These are phyloP conservation scores for Chymomyza caudatula DNA, from an alignment of 2,888 invertebrate genomes.

Conservation along the genomic window DNA sequence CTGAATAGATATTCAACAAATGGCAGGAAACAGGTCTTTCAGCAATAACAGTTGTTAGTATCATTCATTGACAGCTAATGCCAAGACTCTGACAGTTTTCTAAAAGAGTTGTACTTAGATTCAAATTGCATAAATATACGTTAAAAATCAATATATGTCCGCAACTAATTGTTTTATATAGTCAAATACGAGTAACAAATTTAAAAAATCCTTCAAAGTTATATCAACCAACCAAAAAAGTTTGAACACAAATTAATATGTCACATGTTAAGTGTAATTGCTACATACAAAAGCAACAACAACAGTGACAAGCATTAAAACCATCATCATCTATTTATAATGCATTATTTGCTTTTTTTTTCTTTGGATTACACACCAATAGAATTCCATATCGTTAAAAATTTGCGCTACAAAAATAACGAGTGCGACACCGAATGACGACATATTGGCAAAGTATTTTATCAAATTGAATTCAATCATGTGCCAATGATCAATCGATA, in stretches of 20 bases:
- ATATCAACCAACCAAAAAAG: not conserved
- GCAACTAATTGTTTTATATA: not conserved
- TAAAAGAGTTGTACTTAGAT: too few species aligned
- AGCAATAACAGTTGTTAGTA: not conserved
- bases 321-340: conserved; percentile 26
- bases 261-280: not conserved
- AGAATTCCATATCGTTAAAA: conserved; percentile 38
- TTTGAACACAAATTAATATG: not conserved
- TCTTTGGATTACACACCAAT: not conserved
- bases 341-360: conserved; percentile 11
- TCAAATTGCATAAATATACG: too few species aligned
- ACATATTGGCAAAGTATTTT: conserved; percentile 67
- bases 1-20: too few species aligned
- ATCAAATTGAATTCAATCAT: conserved; percentile 73
- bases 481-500: conserved; percentile 71
- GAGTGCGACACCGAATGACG: conserved; percentile 21
- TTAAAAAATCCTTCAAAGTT: not conserved
- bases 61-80: too few species aligned
- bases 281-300: not conserved
- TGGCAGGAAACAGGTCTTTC: not conserved
- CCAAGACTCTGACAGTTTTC: too few species aligned
- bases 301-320: conserved; percentile 32
- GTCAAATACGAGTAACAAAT: not conserved
- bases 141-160: too few species aligned
- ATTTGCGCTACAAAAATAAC: conserved; percentile 28